phyloP scores from a whole-genome alignment of 2,888 invertebrate species.

The Ctenicera cuprea region DNA sequence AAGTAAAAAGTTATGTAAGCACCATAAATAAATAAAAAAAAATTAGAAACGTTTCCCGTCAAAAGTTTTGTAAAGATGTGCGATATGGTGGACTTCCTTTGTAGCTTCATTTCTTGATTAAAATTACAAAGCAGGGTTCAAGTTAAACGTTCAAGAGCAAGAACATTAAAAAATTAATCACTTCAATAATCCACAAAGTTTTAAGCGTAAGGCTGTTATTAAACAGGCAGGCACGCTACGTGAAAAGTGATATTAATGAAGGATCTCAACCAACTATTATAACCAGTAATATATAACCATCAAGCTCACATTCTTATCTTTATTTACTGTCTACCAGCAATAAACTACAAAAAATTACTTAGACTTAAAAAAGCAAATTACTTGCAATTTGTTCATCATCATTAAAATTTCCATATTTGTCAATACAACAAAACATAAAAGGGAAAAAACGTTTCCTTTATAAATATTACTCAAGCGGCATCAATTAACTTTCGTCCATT shows the following conservation, averaged over 20 bases:
- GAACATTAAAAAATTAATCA: constrained; percentile 48
- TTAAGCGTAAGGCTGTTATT: constrained; percentile 50
- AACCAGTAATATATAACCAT: constrained; percentile 50
- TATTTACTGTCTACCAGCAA: constrained; percentile 34
- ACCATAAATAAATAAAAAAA: too few relatives aligned
- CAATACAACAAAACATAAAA: background rate
- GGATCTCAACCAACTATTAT: constrained; percentile 50
- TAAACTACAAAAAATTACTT: constrained; percentile 6
- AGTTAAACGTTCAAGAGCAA: constrained; percentile 34
- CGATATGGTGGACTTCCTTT: background rate
- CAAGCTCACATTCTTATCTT: constrained; percentile 42
- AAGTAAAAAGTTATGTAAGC: too few relatives aligned
- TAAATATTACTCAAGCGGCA: background rate
- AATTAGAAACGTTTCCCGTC: too few relatives aligned
- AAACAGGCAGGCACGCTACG: constrained; percentile 55
- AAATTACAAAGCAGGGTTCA: constrained; percentile 10
- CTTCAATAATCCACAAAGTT: constrained; percentile 48
- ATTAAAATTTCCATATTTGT: background rate
- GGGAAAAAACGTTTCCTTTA: too few relatives aligned
- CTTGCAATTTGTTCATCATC: constrained; percentile 4
- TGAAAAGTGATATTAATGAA: constrained; percentile 59
- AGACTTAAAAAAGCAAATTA: constrained; percentile 14
- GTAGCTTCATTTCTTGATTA: constrained; percentile 10
- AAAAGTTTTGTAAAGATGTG: too few relatives aligned
- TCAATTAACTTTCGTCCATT: constrained; percentile 28